Evolutionary conservation across 2,888 invertebrate species (phyloP), one percentile per base, ranked within the genome.

Genomic region (Drosophila prostipennis): DNA sequence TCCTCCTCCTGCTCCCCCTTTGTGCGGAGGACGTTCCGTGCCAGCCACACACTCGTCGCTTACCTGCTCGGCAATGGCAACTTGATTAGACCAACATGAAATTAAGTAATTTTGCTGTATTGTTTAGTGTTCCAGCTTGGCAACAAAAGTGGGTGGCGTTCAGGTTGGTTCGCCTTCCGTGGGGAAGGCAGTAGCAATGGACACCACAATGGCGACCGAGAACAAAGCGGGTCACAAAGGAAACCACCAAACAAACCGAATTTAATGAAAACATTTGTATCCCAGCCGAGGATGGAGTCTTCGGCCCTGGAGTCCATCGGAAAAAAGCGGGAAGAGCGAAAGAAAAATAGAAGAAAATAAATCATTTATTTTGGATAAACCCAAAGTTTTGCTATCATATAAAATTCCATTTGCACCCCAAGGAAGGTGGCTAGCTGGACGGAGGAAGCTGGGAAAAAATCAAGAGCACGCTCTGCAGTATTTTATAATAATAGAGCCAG

Each of bases 41-140:
- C 71, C 72, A 63, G 68, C 68, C 76, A 60, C 63, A 55, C 43
- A 51, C 52, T 64, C 59, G 51, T 34, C 52, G 52, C 39, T 51
- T 37, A 36, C 67, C 59, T 70, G 52, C 74, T 81, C 58, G 70
- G 86, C 78, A 86, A 79, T 80, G 83, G 76, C 81, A 89, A 88
- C 84, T 88, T 89, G 89, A 88, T 89, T 89, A 83, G 80, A 86
- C 87, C 79, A 86, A 83, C 85, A 87, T 86, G 78, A 89, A 87
- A 89, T 87, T 87, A 88, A 88, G 86, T 76, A 89, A 88, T 85
- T 85, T 84, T 43, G 70, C 61, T 53, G 71, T 79, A 87, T 83
- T 83, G 88, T 87, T 83, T 83, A 85, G 86, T 76, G 70, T 68
- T 77, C 42, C 82, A 53, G 48, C 54, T 52, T 51, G 40, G 72